A percentile compares a stretch with the other conserved stretches of the same genome.
phyloP scores from a whole-genome alignment of 2,888 invertebrate species.

The Alentia gelatinosa region DNA sequence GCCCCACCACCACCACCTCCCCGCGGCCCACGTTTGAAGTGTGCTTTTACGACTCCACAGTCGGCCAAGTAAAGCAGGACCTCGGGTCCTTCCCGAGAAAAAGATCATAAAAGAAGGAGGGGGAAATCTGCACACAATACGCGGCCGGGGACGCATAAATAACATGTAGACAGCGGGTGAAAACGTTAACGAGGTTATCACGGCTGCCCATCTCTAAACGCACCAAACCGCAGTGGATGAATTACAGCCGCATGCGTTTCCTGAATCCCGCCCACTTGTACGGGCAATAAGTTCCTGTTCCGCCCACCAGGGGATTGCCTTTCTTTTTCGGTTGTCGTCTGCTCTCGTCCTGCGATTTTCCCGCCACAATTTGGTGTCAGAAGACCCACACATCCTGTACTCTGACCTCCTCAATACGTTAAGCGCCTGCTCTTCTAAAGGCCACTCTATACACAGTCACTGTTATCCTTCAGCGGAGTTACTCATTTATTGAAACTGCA shows the following conservation, averaged over 20 bases:
- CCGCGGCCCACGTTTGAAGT: not conserved
- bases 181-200: not conserved
- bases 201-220: not conserved
- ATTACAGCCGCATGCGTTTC: not conserved
- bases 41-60: not conserved
- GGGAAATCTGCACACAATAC: not conserved
- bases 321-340: too few species aligned
- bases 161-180: not conserved
- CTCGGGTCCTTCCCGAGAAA: not conserved
- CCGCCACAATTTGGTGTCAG: too few species aligned
- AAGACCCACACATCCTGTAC: too few species aligned
- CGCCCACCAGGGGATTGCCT: too few species aligned
- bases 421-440: too few species aligned
- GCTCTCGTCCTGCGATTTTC: too few species aligned
- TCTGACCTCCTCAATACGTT: too few species aligned
- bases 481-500: too few species aligned
- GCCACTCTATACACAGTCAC: too few species aligned
- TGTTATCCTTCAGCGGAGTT: too few species aligned
- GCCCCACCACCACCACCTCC: not conserved
- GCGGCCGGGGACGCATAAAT: not conserved
- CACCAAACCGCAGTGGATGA: not conserved
- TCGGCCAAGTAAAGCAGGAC: not conserved
- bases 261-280: not conserved
- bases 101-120: not conserved
- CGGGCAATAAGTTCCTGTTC: too few species aligned